Conservation (phyloP, 92 coral and sea anemone species). For the Phenganax stokvisi region DNA sequence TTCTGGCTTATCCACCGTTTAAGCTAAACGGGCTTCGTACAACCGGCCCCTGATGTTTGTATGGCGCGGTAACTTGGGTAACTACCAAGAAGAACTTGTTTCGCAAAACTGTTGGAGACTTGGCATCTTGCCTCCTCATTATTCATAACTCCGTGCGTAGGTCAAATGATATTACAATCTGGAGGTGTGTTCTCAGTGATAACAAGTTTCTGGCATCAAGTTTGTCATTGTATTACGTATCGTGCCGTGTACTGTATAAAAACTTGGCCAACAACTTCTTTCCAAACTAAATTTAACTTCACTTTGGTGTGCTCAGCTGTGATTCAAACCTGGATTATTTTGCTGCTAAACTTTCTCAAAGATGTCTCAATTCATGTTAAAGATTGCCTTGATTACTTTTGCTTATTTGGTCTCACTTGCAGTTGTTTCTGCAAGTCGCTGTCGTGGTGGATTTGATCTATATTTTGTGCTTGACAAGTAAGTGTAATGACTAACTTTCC, state of each 20-base stretch:
- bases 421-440: slow-evolving; percentile 2
- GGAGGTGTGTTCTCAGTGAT: slow-evolving; percentile 8
- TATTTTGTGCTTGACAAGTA: slow-evolving; percentile 39
- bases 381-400: background rate
- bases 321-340: background rate
- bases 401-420: background rate
- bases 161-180: background rate
- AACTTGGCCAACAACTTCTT: background rate
- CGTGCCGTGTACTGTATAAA: background rate
- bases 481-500: background rate
- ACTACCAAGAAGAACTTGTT: background rate
- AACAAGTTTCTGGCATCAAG: slow-evolving; percentile 31
- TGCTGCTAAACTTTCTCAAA: background rate
- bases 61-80: background rate
- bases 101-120: slow-evolving; percentile 24
- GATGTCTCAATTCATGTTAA: background rate
- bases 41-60: background rate
- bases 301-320: background rate
- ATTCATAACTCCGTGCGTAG: slow-evolving; percentile 6
- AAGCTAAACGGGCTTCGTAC: too few relatives aligned
- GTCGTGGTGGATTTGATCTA: slow-evolving; percentile 36
- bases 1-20: too few relatives aligned
- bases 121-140: slow-evolving; percentile 24
- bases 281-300: background rate
- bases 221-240: slow-evolving; percentile 27